Evolutionary conservation across 2,113 vertebrate genomes (phyloP).

Genomic region (Macroglossus sobrinus): DNA sequence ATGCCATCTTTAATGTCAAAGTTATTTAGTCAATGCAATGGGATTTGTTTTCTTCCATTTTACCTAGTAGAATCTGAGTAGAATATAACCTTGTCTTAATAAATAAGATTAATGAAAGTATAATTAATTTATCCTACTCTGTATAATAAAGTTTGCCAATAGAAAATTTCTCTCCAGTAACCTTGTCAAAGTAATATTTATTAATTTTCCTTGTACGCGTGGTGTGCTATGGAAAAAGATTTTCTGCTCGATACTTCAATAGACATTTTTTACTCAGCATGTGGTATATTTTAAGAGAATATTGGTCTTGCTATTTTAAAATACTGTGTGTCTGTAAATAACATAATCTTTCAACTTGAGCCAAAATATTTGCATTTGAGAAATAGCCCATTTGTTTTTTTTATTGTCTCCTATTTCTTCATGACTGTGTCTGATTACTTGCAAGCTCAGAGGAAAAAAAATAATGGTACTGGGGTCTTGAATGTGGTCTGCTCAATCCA

Average conservation of each 20-base stretch:
- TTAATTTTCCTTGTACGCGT: not conserved
- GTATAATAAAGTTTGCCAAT: slow-evolving; percentile 43
- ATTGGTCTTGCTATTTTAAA: slow-evolving; percentile 60
- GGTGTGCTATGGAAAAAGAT: slow-evolving; percentile 18
- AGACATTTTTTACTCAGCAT: slow-evolving; percentile 50
- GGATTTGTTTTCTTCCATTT: not conserved
- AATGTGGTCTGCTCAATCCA: not conserved
- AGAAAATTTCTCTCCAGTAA: slow-evolving; percentile 22
- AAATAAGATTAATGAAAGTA: slow-evolving; percentile 34
- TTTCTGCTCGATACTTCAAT: slow-evolving; percentile 47
- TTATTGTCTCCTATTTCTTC: slow-evolving; percentile 26
- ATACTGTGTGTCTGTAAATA: slow-evolving; percentile 55
- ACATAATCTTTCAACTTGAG: slow-evolving; percentile 46
- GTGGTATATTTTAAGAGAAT: slow-evolving; percentile 57
- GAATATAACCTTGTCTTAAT: slow-evolving; percentile 15
- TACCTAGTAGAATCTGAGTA: slow-evolving; percentile 3
- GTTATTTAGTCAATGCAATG: not conserved
- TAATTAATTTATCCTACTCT: slow-evolving; percentile 13
- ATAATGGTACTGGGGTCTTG: not conserved
- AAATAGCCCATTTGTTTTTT: slow-evolving; percentile 51
- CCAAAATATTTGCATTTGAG: slow-evolving; percentile 64
- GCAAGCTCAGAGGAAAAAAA: not conserved
- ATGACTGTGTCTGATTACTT: not conserved
- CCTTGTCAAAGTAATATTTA: slow-evolving; percentile 33
- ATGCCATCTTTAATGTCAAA: not conserved